Evolutionary conservation across 2,797 vertebrate species (phyloP), one percentile per base, ranked within the genome.

Genomic region (Alfaro cultratus): DNA sequence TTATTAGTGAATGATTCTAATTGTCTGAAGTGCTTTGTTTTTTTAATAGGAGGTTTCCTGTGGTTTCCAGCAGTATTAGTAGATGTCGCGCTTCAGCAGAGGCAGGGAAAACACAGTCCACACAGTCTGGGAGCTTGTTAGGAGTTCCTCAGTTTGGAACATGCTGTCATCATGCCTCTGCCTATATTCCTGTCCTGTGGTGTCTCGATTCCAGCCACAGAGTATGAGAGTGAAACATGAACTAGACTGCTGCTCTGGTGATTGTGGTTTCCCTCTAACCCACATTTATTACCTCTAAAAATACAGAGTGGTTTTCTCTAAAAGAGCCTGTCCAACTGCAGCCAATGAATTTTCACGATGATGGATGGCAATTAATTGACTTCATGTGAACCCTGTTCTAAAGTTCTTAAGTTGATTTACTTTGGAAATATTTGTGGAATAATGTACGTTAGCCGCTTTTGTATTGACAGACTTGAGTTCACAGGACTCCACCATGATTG

Each of bases 241-340:
- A 90, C 87, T 84, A 79, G 91, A 92, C 86, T 92, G 88, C 88
- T 92, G 89, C 83, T 86, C 82, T 72, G 55, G 83, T 79, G 80
- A 57, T 77, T 77, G 88, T 29, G 89, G 88, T 87, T 94, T 94
- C 89, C 91, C 84, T 91, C 92, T 90, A 88, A 85, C 84, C 86
- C 89, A 90, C 89, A 90, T 95, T 96, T 94, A 95, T 93, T 94
- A 92, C 91, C 85, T 92, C 94, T 94, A 94, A 95, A 95, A 95
- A 95, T 95, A 95, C 83, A 86, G 85, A 88, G 87, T 83, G 89
- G 86, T 92, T 92, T 93, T 93, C 90, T 92, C 90, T 92, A 91
- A 93, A 93, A 84, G 84, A 91, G 82, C 83, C 78, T 75, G 80
- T 92, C 89, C 83, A 83, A 81, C 85, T 86, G 83, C 77, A 53